Evolutionary conservation across 2,888 invertebrate genomes (phyloP), one percentile per base, ranked within the genome.

Genomic region (Crossocerus cetratus): DNA sequence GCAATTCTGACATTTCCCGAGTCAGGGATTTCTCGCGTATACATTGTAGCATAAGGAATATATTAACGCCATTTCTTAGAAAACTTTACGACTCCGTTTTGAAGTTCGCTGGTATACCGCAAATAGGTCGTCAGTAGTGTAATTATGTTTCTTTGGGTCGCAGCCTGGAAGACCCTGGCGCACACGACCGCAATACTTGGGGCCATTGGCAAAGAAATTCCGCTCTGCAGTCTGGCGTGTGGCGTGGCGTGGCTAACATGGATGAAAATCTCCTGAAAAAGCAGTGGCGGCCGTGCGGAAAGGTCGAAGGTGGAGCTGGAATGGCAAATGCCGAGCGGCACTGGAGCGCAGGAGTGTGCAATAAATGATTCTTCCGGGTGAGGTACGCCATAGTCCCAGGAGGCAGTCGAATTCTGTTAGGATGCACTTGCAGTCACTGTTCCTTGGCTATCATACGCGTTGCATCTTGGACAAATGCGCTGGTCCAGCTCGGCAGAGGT

Each of bases 391-490:
- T 49, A 16, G 49, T 14, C 49, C 16, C 49, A 16, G 49, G 49
- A 14, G 56, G 11, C 14, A 8, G 22, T n/a, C 49, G 49, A 32
- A 32, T 32, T 32, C 32, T 16, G 49, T 49, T 16, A 16, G 61
- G 20, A 58, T 53, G 72, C 74, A 62, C 73, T 77, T 58, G 65
- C 68, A 67, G 64, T 60, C 53, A 11, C 44, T n/a, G n/a, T n/a
- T 54, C 65, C 69, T 59, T 69, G 55, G 58, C 42, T 22, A 80
- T 83, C 80, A 76, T 78, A 72, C 71, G 78, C 74, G 72, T 82
- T 78, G 77, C 78, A 75, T 83, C 84, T 77, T 78, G 65, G 77
- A 78, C 83, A 85, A 83, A 86, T 84, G 84, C 82, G 75, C 74
- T 64, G 78, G 74, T 69, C 76, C 74, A 74, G 72, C 32, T 32